Evolutionary conservation across 2,113 vertebrate genomes (phyloP).

Genomic region (Vidua chalybeata): DNA sequence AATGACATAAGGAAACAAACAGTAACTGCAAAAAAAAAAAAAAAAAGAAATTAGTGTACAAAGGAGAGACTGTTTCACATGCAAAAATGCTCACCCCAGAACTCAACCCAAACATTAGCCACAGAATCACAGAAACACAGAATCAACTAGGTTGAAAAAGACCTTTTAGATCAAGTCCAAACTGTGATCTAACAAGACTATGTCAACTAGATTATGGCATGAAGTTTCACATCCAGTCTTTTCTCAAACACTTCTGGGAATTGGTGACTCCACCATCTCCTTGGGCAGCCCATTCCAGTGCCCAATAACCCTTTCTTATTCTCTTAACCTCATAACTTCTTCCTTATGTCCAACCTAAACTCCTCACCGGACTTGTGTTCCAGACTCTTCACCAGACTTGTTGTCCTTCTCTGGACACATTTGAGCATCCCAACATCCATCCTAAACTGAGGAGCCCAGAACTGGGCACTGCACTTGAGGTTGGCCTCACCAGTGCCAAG

Average conservation of each 20-base stretch:
- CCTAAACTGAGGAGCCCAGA: background rate
- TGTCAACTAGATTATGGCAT: background rate
- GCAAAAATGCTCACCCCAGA: background rate
- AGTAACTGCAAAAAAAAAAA: background rate
- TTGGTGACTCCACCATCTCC: background rate
- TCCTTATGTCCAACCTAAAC: background rate
- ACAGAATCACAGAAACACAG: background rate
- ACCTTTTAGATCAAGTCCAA: background rate
- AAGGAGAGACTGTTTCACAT: background rate
- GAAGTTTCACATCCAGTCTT: background rate
- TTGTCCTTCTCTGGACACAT: background rate
- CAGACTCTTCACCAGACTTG: background rate
- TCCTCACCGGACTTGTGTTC: background rate
- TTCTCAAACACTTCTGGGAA: background rate
- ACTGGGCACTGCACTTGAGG: background rate
- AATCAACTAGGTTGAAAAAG: background rate
- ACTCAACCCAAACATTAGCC: no score
- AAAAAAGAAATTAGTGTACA: background rate
- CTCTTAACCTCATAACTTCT: no score
- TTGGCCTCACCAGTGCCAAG: fast-evolving
- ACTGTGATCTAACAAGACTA: background rate
- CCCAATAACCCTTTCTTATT: no score
- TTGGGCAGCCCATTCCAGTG: background rate
- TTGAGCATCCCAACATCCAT: fast-evolving
- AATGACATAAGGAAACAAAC: background rate